These are phyloP conservation scores for Hystrix cristata DNA, from an alignment of 2,113 vertebrate species.

Conservation along the genomic window DNA sequence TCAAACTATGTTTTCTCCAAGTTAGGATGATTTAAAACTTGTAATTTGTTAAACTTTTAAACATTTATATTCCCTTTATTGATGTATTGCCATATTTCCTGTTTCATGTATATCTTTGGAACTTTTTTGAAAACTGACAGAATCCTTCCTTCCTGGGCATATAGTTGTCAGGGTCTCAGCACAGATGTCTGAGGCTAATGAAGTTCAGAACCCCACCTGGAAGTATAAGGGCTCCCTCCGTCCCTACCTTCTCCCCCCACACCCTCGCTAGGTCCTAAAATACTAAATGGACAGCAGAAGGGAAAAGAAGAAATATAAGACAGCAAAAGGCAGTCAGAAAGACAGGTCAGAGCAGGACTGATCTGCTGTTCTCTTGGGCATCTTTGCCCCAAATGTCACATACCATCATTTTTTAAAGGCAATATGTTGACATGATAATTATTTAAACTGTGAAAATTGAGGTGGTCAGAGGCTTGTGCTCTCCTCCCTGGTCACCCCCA, in stretches of 20 bases:
- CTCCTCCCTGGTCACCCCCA: background rate
- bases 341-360: constrained; percentile 59
- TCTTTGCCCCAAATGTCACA: constrained; percentile 33
- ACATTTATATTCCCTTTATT: background rate
- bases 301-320: background rate
- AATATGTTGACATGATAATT: constrained; percentile 58
- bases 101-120: background rate
- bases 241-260: background rate
- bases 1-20: background rate
- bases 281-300: background rate
- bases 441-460: constrained; percentile 41
- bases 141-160: background rate
- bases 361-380: background rate
- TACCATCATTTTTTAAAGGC: constrained; percentile 3
- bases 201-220: background rate
- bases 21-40: constrained; percentile 11
- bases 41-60: background rate
- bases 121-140: background rate
- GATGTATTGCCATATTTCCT: background rate
- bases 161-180: background rate
- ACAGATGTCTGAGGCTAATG: background rate
- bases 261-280: background rate
- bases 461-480: background rate
- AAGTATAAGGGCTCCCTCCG: background rate
- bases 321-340: background rate